Evolutionary conservation across 1,140 invertebrate species (phyloP).

Genomic region (Drosophila melanica): DNA sequence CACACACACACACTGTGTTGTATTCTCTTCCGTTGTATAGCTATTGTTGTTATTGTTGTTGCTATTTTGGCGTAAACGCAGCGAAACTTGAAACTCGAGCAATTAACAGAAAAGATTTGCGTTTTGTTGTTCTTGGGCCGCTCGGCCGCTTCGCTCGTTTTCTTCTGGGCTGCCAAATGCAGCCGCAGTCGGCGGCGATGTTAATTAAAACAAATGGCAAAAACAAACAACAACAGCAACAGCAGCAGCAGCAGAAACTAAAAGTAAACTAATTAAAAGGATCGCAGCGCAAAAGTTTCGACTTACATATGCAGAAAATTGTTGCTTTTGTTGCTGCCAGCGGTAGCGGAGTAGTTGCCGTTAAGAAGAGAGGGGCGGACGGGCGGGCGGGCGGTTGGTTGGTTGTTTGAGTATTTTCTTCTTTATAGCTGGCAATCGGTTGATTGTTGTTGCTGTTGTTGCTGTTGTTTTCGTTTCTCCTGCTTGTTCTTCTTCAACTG

Average conservation of each 20-base stretch:
- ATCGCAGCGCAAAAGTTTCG: conserved; percentile 55
- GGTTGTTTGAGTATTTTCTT: conserved; percentile 8
- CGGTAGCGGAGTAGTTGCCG: background rate
- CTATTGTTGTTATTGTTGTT: conserved; percentile 19
- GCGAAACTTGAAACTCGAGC: conserved; percentile 50
- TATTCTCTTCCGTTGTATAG: conserved; percentile 10
- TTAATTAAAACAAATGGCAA: conserved; percentile 75
- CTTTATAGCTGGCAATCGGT: conserved; percentile 7
- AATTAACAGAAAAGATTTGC: conserved; percentile 56
- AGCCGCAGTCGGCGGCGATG: conserved; percentile 30
- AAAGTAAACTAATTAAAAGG: conserved; percentile 75
- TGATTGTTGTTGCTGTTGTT: conserved; percentile 20
- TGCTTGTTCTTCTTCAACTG: conserved; percentile 8
- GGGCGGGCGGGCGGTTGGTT: background rate
- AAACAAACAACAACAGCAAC: conserved; percentile 57
- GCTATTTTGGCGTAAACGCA: conserved; percentile 32
- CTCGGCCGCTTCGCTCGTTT: conserved; percentile 26
- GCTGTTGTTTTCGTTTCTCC: conserved; percentile 14
- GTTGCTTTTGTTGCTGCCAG: conserved; percentile 40
- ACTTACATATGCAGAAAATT: conserved; percentile 76
- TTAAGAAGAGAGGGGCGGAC: background rate
- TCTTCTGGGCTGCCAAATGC: conserved; percentile 43
- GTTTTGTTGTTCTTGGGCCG: conserved; percentile 35
- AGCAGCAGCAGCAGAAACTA: conserved; percentile 56
- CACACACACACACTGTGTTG: background rate